These are phyloP conservation scores for Cynopterus brachyotis DNA, from an alignment of 2,113 vertebrate species.

Conservation along the genomic window DNA sequence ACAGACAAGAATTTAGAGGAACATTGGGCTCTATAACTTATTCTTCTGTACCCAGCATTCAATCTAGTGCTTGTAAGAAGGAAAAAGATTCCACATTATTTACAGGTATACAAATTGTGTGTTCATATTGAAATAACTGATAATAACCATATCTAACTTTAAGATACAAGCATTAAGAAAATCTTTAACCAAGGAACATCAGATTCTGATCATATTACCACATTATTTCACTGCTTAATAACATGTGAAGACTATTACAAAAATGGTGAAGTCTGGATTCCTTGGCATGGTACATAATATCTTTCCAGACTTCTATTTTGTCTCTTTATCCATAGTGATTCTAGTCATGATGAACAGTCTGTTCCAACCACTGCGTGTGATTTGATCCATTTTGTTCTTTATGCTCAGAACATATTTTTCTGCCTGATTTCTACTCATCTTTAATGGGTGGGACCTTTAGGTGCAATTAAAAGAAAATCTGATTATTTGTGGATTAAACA, in stretches of 20 bases:
- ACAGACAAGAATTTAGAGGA: not conserved
- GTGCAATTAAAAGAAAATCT: not conserved
- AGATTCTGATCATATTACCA: not conserved
- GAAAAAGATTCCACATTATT: not conserved
- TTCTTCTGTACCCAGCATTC: not conserved
- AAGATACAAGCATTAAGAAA: not conserved
- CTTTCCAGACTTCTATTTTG: not conserved
- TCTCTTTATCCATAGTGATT: not conserved
- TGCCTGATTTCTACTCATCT: not conserved
- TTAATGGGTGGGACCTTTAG: not conserved
- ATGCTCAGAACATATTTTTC: not conserved
- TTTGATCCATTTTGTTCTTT: not conserved
- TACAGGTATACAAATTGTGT: constrained; percentile 29
- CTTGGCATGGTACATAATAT: not conserved
- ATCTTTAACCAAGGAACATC: not conserved
- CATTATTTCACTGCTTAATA: not conserved
- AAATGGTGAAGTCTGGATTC: not conserved
- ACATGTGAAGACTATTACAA: not conserved
- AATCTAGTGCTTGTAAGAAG: not conserved
- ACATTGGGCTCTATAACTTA: not conserved
- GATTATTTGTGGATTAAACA: not conserved
- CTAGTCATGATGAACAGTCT: not conserved
- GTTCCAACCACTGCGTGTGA: not conserved
- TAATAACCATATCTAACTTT: not conserved
- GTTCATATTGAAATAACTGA: not conserved